These are phyloP conservation scores for Odontamblyopus lacepedii DNA, from an alignment of 2,797 vertebrate genomes.

Conservation along the genomic window DNA sequence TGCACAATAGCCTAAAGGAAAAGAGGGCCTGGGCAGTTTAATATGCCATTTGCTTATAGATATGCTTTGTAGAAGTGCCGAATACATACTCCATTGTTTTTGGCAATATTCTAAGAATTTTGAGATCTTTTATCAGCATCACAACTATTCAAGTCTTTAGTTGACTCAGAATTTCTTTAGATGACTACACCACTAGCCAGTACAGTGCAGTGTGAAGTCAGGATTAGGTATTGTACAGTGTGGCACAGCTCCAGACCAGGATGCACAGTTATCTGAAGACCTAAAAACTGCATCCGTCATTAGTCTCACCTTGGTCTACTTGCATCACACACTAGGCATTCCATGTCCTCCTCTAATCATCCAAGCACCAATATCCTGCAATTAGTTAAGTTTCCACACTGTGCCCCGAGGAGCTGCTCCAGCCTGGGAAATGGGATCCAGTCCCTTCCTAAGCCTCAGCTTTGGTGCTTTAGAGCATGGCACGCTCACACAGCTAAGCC, in stretches of 20 bases:
- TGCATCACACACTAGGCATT: slow-evolving; percentile 94
- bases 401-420: slow-evolving; percentile 84
- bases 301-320: slow-evolving; percentile 84
- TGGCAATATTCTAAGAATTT: no score
- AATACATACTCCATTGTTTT: no score
- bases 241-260: slow-evolving; percentile 35
- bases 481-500: slow-evolving; percentile 51
- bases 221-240: not conserved
- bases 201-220: not conserved
- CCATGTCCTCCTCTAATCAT: slow-evolving; percentile 93
- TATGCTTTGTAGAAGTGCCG: no score
- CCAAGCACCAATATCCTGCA: slow-evolving; percentile 93
- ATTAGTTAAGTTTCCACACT: slow-evolving; percentile 89
- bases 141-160: no score
- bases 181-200: no score
- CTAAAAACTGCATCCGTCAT: slow-evolving; percentile 70
- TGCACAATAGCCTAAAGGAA: no score
- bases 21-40: no score
- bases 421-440: slow-evolving; percentile 88
- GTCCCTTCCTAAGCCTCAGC: slow-evolving; percentile 71
- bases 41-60: no score
- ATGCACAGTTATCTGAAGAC: slow-evolving; percentile 61
- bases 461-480: slow-evolving; percentile 60
- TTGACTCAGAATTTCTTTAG: no score
- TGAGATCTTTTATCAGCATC: no score